Base-by-base conservation (phyloP, 2,888 invertebrate species). In the Emesis russula region DNA sequence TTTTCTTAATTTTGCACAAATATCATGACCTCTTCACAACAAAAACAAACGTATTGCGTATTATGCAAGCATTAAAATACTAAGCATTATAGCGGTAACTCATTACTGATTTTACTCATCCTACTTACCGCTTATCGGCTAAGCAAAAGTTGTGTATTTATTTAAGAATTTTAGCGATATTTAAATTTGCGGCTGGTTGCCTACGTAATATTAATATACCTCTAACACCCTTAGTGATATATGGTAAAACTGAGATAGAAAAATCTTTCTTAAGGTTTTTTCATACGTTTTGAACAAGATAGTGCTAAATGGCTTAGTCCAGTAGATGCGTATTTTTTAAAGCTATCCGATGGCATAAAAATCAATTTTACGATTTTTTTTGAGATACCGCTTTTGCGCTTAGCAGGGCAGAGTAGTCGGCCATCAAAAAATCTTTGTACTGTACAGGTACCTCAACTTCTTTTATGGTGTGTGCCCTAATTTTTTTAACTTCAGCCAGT, bases 21-120 rank as follows among this genome's bases (percentile, higher is more conserved):
- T 63, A 78, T 78, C 63, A 63, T 78, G 77, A 78, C 77, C 77
- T 78, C 77, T 78, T 66, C 66, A 63, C 66, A 78, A 78, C 77
- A 66, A 78, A 78, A 78, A 78, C 78, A 66, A 78, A 78, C 78
- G n/a, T n/a, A n/a, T 81, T 74, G 81, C 81, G 81, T 74, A 81
- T 74, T 73, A 81, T 74, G 73, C 73, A 81, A 38, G 71, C 80
- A 80, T 71, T 53, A 80, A 80, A 71, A 80, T 80, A 70, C 41
- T 79, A 70, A 79, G 79, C 68, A 36, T 76, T 58, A 76, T 76
- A 76, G 76, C 76, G 76, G 76, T 76, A 76, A 53, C 76, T 76
- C 76, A 76, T 76, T 76, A 76, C 58, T 76, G 53, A 58, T 58
- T 36, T 76, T 58, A 76, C 76, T 58, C 58, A 58, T 76, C 76